These are phyloP conservation scores for Psilopogon haemacephalus DNA, from an alignment of 2,113 vertebrate genomes.

Conservation along the genomic window DNA sequence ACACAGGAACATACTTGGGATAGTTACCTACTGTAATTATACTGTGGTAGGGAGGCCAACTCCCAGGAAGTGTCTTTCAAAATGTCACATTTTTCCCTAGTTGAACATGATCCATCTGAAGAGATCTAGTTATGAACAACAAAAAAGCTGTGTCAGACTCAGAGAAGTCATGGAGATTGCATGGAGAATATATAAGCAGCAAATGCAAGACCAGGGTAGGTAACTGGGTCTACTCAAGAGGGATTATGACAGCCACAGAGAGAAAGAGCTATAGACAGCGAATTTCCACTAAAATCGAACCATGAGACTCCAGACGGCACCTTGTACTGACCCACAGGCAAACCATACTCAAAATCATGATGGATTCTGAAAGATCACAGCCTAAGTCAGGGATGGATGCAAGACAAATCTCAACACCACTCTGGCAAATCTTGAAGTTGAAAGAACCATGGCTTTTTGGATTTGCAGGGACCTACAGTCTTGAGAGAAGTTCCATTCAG, in stretches of 20 bases:
- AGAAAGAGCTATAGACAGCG: background rate
- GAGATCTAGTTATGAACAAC: background rate
- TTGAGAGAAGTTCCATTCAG: background rate
- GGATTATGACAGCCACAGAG: background rate
- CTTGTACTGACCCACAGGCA: background rate
- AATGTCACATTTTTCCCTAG: background rate
- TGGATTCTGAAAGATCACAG: background rate
- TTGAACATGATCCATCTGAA: background rate
- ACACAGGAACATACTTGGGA: rapidly evolving
- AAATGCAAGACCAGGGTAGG: background rate
- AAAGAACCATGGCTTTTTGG: background rate
- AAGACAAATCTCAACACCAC: background rate
- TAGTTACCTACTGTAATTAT: rapidly evolving
- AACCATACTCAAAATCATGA: background rate
- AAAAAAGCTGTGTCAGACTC: background rate
- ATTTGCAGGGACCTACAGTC: background rate
- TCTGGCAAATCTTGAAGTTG: background rate
- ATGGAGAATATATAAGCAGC: background rate
- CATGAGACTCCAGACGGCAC: background rate
- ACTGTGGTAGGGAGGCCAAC: background rate
- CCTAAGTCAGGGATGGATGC: background rate
- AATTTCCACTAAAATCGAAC: background rate
- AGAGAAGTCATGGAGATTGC: background rate
- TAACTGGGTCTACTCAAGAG: background rate
- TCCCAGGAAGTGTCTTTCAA: rapidly evolving